Conservation (phyloP, 2,888 invertebrate species). For the Biston stratarius region DNA sequence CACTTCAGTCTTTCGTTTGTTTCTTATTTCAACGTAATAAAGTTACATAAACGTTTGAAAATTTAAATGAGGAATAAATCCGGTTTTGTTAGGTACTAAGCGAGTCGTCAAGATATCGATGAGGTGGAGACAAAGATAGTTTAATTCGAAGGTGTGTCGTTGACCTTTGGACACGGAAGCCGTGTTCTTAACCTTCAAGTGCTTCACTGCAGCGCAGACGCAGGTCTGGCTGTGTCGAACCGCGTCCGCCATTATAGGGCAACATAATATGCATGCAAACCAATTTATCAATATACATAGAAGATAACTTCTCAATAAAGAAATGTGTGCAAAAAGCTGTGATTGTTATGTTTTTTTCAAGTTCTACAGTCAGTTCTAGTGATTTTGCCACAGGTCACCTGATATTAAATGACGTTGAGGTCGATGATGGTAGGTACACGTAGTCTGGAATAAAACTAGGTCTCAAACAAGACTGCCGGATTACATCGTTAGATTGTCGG, state of each 20-base stretch:
- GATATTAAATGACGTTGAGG: too few relatives aligned
- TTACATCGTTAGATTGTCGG: too few relatives aligned
- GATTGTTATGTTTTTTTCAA: too few relatives aligned
- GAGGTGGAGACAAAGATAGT: constrained; percentile 32
- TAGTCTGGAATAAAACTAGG: too few relatives aligned
- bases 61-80: constrained; percentile 8
- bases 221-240: background rate
- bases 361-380: too few relatives aligned
- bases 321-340: too few relatives aligned
- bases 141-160: constrained; percentile 45
- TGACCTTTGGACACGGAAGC: constrained; percentile 70
- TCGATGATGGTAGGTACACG: too few relatives aligned
- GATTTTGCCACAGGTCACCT: too few relatives aligned
- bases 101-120: constrained; percentile 19
- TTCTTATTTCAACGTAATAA: constrained; percentile 1
- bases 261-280: background rate
- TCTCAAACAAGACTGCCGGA: too few relatives aligned
- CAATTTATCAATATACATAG: too few relatives aligned
- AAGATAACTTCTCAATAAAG: too few relatives aligned
- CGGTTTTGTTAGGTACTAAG: constrained; percentile 15
- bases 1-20: constrained; percentile 8
- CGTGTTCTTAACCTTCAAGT: constrained; percentile 61
- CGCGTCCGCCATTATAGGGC: background rate
- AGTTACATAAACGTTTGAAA: constrained; percentile 1
- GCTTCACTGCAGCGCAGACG: constrained; percentile 16